Evolutionary conservation across 2,113 vertebrate species (phyloP), one percentile per base, ranked within the genome.

Genomic region (Tylochromis polylepis): DNA sequence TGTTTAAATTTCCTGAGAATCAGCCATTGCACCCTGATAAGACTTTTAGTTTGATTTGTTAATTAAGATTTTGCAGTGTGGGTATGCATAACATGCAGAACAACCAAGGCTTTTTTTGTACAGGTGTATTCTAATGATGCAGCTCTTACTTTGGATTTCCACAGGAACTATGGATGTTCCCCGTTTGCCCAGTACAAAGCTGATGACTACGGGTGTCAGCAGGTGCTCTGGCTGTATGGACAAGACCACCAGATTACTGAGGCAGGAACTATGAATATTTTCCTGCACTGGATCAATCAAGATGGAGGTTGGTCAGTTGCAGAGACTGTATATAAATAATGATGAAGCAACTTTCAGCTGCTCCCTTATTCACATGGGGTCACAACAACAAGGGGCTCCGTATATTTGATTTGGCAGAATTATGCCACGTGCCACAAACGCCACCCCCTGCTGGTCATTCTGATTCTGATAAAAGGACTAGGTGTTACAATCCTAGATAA

Each of bases 241-340:
- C 96, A 97, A 1, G 96, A 98, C 38, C 95, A 98, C 41, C 97
- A 97, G 90, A 97, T 99, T 90, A 99, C 98, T 0, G 98, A 99
- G 91, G 97, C 97, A 24, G 98, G 98, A 79, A 98, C 97, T n/a
- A 99, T 98, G 97, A 99, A 99, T 90, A 89, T 98, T 27, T 99
- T 99, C 93, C 96, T 99, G 41, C 97, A 97, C 88, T 99, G 98
- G 98, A 96, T 95, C 89, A 98, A 98, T 86, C 97, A 98, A 94
- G 88, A 97, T 60, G 98, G 97, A 96, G 98, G 98, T 99, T 3
- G 36, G 70, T 62, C 72, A 34, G 46, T 34, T 77, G 11, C 9
- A 31, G 20, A 36, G 51, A 67, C 49, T 67, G 49, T 46, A 8
- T 31, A 65, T 16, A 3, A 60, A 8, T 43, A 11, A 49, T 0